Evolutionary conservation across 2,113 vertebrate species (phyloP).

Genomic region (Microcebus murinus): DNA sequence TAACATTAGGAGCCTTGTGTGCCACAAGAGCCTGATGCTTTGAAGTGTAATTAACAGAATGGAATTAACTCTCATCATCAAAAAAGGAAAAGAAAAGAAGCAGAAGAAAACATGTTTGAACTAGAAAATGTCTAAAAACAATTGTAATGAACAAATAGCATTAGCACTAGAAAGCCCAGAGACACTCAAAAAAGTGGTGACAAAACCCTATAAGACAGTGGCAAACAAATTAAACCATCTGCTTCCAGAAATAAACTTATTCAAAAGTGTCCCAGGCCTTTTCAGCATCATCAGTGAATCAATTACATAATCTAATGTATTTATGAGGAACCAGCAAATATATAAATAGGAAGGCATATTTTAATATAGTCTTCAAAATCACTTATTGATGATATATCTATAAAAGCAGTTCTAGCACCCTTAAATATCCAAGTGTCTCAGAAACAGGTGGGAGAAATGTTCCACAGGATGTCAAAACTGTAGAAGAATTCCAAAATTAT

Average conservation of each 20-base stretch:
- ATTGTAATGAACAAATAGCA: slow-evolving; percentile 26
- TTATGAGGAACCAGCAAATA: slow-evolving; percentile 48
- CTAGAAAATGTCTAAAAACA: neutral
- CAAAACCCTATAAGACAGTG: slow-evolving; percentile 52
- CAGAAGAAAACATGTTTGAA: neutral
- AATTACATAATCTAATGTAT: slow-evolving; percentile 47
- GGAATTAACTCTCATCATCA: neutral
- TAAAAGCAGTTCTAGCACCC: neutral
- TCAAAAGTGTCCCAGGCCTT: slow-evolving; percentile 48
- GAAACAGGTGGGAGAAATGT: neutral
- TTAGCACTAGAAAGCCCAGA: slow-evolving; percentile 30
- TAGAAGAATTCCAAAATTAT: neutral
- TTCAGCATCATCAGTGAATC: slow-evolving; percentile 42
- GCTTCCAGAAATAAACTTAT: slow-evolving; percentile 47
- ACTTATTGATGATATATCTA: slow-evolving; percentile 36
- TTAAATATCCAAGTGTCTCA: neutral
- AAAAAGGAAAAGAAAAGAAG: slow-evolving; percentile 40
- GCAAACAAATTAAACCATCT: slow-evolving; percentile 62
- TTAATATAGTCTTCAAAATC: slow-evolving; percentile 62
- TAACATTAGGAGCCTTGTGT: neutral
- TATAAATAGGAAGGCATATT: slow-evolving; percentile 35
- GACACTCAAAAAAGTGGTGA: slow-evolving; percentile 53
- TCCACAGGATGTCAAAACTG: neutral
- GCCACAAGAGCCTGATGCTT: neutral
- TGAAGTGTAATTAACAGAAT: slow-evolving; percentile 57